Evolutionary conservation across 2,888 invertebrate species (phyloP).

Genomic region (Ecliptopera silaceata): DNA sequence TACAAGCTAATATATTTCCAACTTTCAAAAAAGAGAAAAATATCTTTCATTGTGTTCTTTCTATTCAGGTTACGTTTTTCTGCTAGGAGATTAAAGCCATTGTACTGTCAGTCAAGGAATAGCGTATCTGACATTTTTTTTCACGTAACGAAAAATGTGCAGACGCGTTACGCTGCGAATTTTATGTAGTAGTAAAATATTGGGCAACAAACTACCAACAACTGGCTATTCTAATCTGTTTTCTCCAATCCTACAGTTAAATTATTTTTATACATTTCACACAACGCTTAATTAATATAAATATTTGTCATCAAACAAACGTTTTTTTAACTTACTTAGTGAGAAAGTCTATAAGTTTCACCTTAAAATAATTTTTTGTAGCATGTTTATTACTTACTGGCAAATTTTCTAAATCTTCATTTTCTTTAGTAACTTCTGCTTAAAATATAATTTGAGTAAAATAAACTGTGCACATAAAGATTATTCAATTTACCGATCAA

Average conservation of each 20-base stretch:
- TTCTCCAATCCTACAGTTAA: too few relatives aligned
- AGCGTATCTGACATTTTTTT: slow-evolving; percentile 70
- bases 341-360: too few relatives aligned
- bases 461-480: background rate
- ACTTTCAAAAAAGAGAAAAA: slow-evolving; percentile 28
- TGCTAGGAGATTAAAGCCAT: slow-evolving; percentile 72
- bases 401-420: too few relatives aligned
- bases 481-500: background rate
- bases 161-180: slow-evolving; percentile 41
- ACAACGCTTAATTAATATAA: too few relatives aligned
- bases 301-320: too few relatives aligned
- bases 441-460: background rate
- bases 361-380: too few relatives aligned
- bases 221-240: too few relatives aligned
- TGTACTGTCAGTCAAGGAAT: slow-evolving; percentile 73
- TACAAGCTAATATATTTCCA: slow-evolving; percentile 10
- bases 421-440: too few relatives aligned
- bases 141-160: slow-evolving; percentile 59
- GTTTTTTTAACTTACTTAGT: too few relatives aligned
- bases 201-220: background rate
- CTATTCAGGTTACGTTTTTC: slow-evolving; percentile 58
- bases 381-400: too few relatives aligned
- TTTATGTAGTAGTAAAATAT: background rate
- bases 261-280: too few relatives aligned
- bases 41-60: slow-evolving; percentile 40